Evolutionary conservation across 2,113 vertebrate species (phyloP), one percentile per base, ranked within the genome.

Genomic region (Mormyrus lacerda): DNA sequence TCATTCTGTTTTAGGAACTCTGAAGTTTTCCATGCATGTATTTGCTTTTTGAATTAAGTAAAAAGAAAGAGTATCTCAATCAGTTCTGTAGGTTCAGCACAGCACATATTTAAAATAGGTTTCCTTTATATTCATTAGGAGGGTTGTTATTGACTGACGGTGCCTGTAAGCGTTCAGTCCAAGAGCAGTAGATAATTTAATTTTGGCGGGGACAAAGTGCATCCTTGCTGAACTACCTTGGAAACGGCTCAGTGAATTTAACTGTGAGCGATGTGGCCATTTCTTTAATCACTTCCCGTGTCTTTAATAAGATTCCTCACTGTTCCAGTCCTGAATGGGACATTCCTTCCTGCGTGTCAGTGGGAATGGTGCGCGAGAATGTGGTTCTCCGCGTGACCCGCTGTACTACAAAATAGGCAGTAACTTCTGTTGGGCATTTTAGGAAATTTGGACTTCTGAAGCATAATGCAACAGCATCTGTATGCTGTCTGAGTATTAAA

Each of bases 221-320:
- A 65, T 65, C 87, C 87, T 61, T 87, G 39, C 87, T n/a, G 87
- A 85, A 85, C 51, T 84, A n/a, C 88, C 76, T 53, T 55, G 79
- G 88, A 58, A 47, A 89, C 42, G n/a, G 15, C 88, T 53, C 27
- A 7, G 69, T 87, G 88, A 89, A 53, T 82, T 84, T 53, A 61
- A 61, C 51, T 55, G 50, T 89, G 88, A 42, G 79, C 13, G 58
- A 61, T 89, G 27, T 19, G 83, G 53, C 50, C 3, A 53, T 89
- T 82, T 45, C 35, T 84, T 39, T 84, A 48, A 89, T 89, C 76
- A 83, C 10, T 84, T 76, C 47, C 76, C 35, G n/a, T n/a, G 19
- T 84, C 73, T 65, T 51, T 84, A 61, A 44, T 61, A 27, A 85
- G 39, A 89, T 51, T 39, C 50, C 35, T 13, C 21, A 13, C 45